Evolutionary conservation across 2,113 vertebrate genomes (phyloP), one percentile per base, ranked within the genome.

Genomic region (Opisthocomus hoazin): DNA sequence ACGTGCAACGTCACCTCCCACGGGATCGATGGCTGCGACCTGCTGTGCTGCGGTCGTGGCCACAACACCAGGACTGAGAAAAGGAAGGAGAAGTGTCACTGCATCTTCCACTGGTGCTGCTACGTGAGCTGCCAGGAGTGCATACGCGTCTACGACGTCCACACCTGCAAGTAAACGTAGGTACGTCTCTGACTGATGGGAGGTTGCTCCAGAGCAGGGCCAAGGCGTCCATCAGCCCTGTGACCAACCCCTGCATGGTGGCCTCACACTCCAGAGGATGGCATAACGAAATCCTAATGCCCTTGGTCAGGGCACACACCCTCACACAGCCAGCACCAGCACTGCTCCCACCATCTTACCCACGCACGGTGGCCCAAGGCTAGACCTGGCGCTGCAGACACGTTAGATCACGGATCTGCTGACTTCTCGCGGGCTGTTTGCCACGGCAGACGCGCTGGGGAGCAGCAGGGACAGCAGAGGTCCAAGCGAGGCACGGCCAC

Each of bases 91-190:
- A 99, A 99, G 61, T 99, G 99, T 74, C 99, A 99, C 98, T 99
- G 99, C 97, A 99, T 99, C 98, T 99, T 99, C 98, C 99, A 99
- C 98, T 99, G 99, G 99, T 99, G 99, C 98, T 99, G 99, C 98
- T 99, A 99, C 4, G 99, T 99, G 88, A 99, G 99, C 98, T 99
- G 99, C 96, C 99, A 99, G 97, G 99, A 99, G 98, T 99, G 99
- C 27, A 83, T 98, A 75, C 98, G 99, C 1, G 98, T 99, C 89
- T 99, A 99, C 9, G 99, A 99, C 1, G 99, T 99, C 22, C 99
- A 99, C 97, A 99, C 99, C 61, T 99, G 99, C 99, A 99, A 99
- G 98, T 99, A 98, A 98, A 75, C 19, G 16, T 15, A 18, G 94
- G 82, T 77, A 96, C 92, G 92, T 14, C 71, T 8, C 9, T 60